Conservation (phyloP, 2,797 vertebrate species). For the Pagetopsis macropterus region DNA sequence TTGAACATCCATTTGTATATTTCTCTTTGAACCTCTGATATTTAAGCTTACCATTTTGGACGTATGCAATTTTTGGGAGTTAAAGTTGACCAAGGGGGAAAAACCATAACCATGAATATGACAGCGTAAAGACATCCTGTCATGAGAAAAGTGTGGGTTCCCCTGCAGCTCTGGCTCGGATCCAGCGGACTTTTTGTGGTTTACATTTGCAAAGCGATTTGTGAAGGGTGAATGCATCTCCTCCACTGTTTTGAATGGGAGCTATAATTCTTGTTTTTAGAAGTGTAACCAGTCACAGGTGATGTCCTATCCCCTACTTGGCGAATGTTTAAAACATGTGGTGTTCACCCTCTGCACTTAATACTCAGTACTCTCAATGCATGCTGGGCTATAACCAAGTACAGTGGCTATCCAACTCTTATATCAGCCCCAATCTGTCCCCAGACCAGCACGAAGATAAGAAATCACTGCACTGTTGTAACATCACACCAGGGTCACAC, state of each 20-base stretch:
- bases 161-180: constrained; percentile 40
- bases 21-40: constrained; percentile 59
- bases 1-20: constrained; percentile 44
- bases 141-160: constrained; percentile 35
- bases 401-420: constrained; percentile 33
- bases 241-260: constrained; percentile 35
- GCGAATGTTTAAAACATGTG: constrained; percentile 61
- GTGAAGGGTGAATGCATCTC: constrained; percentile 54
- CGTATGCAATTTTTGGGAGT: constrained; percentile 36
- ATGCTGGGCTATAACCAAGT: constrained; percentile 55
- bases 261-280: constrained; percentile 66
- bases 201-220: constrained; percentile 61
- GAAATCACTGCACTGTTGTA: constrained; percentile 48
- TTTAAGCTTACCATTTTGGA: constrained; percentile 40
- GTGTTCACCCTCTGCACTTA: constrained; percentile 43
- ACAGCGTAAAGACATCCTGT: constrained; percentile 60
- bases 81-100: constrained; percentile 39
- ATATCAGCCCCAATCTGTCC: constrained; percentile 48
- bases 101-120: constrained; percentile 33
- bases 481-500: constrained; percentile 37
- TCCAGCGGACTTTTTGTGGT: constrained; percentile 51
- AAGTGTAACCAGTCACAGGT: constrained; percentile 75
- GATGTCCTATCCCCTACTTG: constrained; percentile 57
- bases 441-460: constrained; percentile 36
- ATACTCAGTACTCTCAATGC: constrained; percentile 21